Base-by-base conservation (phyloP, 2,888 invertebrate genomes). In the Parnassius smintheus region DNA sequence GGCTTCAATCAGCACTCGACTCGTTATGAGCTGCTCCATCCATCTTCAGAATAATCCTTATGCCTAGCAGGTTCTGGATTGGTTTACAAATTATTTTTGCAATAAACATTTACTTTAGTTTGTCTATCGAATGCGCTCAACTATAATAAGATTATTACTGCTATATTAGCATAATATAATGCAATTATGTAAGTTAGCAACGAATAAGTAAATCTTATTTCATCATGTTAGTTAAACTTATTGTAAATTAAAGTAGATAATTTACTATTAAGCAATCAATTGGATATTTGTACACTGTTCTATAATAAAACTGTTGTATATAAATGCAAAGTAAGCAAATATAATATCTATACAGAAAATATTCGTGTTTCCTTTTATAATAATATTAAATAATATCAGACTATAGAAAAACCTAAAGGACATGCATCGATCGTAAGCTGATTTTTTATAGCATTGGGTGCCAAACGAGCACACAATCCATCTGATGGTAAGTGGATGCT, bases 201-300 rank as follows among this genome's bases (percentile, higher is more conserved):
- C 42, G 55, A 50, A 45, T 51, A 61, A 13, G 41, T 44, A 45
- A 42, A 49, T n/a, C 50, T 13, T 56, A 61, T 61, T 18, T 18
- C 2, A 56, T 56, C 55, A 51, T 22, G 44, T 42, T 51, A 42
- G 8, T 35, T 44, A 59, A 18, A 50, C 9, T 45, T 35, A 45
- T 50, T 54, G 13, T 52, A 52, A 42, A 41, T 50, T 51, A 54
- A 50, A 57, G 25, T 25, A 25, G 35, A 35, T 46, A 13, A 52
- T 56, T 55, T 57, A 50, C 55, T 42, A 55, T 48, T 12, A 35
- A 50, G 49, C 61, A 59, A 61, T 63, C 57, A 54, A 61, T 62
- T 61, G 25, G 41, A 56, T 51, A 61, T 66, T 64, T 66, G 59
- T 66, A 66, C 59, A 66, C 63, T 54, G 42, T 64, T 56, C 52